These are phyloP conservation scores for Rhynchopsitta pachyrhyncha DNA, from an alignment of 2,113 vertebrate genomes.

Conservation along the genomic window DNA sequence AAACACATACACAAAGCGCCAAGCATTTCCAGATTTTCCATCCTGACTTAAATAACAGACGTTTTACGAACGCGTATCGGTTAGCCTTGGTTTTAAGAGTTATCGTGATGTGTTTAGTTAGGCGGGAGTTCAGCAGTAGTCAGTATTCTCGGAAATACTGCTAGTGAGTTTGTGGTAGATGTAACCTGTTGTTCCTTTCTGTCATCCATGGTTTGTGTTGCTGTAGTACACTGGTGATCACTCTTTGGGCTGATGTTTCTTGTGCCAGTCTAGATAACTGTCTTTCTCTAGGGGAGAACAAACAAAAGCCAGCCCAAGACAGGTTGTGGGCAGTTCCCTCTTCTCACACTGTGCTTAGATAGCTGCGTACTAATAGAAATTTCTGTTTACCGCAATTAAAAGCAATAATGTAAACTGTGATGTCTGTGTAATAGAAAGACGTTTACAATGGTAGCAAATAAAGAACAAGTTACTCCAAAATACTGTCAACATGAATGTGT, in stretches of 20 bases:
- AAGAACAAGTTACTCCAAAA: slow-evolving; percentile 44
- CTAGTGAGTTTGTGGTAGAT: background rate
- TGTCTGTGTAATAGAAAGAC: slow-evolving; percentile 53
- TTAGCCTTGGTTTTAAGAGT: background rate
- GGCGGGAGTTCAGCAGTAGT: background rate
- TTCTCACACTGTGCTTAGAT: slow-evolving; percentile 41
- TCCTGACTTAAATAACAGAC: background rate
- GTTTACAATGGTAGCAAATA: slow-evolving; percentile 69
- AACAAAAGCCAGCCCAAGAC: background rate
- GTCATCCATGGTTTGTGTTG: background rate
- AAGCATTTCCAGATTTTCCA: background rate
- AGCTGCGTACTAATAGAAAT: background rate
- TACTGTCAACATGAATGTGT: accelerated
- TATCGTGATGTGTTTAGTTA: background rate
- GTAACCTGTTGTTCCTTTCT: background rate
- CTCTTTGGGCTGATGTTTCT: background rate
- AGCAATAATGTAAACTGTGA: slow-evolving; percentile 71
- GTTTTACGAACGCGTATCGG: background rate
- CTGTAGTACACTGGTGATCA: background rate
- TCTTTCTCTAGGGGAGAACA: background rate
- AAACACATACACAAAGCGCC: background rate
- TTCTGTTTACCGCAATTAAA: slow-evolving; percentile 18
- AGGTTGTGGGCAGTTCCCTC: slow-evolving; percentile 1
- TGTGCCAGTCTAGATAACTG: background rate
- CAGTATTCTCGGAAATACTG: background rate